phyloP scores from a whole-genome alignment of 1,140 invertebrate genomes.

The Eubasilissa regina region DNA sequence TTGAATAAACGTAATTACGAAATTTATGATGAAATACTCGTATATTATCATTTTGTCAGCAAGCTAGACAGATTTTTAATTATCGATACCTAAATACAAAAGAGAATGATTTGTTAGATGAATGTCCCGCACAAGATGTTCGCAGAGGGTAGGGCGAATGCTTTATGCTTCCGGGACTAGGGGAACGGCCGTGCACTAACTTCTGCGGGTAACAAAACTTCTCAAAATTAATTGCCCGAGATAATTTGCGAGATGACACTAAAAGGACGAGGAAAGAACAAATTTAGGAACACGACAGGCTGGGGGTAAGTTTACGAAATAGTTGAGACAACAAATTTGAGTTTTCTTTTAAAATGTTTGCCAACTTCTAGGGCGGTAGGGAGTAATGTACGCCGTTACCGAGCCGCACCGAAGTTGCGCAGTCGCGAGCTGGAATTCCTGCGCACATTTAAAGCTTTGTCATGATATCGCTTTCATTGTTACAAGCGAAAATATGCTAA shows the following conservation, averaged over 20 bases:
- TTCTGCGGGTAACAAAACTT: conserved; percentile 56
- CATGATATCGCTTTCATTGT: not conserved
- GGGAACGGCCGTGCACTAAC: conserved; percentile 23
- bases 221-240: conserved; percentile 56
- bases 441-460: not conserved
- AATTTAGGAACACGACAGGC: conserved; percentile 44
- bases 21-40: too few relatives aligned
- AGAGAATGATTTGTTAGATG: conserved; percentile 9
- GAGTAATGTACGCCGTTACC: not conserved
- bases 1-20: too few relatives aligned
- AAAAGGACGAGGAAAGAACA: conserved; percentile 48
- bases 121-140: conserved; percentile 11
- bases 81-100: not conserved
- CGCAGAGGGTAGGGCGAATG: conserved; percentile 21
- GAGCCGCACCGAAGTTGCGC: not conserved
- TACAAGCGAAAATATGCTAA: not conserved
- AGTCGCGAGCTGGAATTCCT: not conserved
- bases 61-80: too few relatives aligned
- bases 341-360: conserved; percentile 30
- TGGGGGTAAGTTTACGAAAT: not conserved
- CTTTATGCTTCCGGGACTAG: conserved; percentile 18
- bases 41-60: too few relatives aligned
- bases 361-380: not conserved
- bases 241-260: conserved; percentile 59
- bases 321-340: conserved; percentile 30